These are phyloP conservation scores for Sarcophaga variegata DNA, from an alignment of 2,888 invertebrate genomes.

Conservation along the genomic window DNA sequence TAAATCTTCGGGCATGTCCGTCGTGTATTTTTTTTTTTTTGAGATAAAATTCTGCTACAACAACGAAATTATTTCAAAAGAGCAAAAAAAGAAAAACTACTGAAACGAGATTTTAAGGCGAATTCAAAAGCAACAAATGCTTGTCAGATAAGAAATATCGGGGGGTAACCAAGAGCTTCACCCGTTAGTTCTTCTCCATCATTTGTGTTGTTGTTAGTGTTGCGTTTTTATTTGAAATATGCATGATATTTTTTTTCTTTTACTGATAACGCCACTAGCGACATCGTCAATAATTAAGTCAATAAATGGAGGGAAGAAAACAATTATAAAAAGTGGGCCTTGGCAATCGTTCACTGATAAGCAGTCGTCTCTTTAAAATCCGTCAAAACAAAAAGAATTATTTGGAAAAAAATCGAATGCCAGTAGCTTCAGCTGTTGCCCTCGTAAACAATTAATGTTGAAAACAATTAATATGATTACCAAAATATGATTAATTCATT, in stretches of 20 bases:
- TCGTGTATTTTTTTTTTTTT: conserved; percentile 1
- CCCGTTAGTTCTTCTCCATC: background rate
- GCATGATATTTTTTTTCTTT: background rate
- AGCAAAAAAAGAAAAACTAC: background rate
- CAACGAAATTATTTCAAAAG: background rate
- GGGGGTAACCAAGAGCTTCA: conserved; percentile 14
- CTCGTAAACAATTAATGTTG: background rate
- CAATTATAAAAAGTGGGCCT: conserved; percentile 44
- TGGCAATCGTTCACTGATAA: conserved; percentile 47
- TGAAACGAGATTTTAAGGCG: conserved; percentile 37
- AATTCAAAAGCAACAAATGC: conserved; percentile 21
- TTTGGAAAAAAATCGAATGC: background rate
- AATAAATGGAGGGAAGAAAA: background rate
- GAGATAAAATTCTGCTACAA: conserved; percentile 24
- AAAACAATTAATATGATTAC: background rate
- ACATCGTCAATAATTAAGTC: conserved; percentile 2
- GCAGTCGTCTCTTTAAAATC: background rate
- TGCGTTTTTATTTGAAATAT: background rate
- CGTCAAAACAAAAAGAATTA: conserved; percentile 4
- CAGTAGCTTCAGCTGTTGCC: conserved; percentile 6
- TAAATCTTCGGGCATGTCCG: background rate
- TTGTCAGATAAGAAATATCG: background rate
- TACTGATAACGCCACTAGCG: conserved; percentile 29
- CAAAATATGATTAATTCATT: background rate
- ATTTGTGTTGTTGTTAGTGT: background rate